Conservation (phyloP, 2,888 invertebrate species). For the Copidosoma aretas region DNA sequence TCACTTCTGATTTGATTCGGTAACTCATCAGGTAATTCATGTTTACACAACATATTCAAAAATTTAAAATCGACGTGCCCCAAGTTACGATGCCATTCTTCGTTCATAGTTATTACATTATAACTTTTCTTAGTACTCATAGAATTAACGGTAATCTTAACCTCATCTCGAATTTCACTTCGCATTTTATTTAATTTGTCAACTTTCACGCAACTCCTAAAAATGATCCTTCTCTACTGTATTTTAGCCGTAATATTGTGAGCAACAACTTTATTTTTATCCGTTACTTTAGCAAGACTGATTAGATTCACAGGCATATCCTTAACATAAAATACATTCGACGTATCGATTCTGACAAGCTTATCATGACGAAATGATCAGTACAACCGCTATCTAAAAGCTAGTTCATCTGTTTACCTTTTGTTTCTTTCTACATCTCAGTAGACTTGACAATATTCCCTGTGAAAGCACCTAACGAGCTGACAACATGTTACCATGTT, state of each 20-base stretch:
- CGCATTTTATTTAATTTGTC: neutral
- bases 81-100: slow-evolving; percentile 17
- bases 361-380: neutral
- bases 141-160: too few species aligned
- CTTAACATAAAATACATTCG: neutral
- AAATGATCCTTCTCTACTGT: slow-evolving; percentile 12
- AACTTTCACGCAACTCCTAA: slow-evolving; percentile 1
- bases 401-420: neutral
- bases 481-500: neutral
- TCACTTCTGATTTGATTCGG: slow-evolving; percentile 5
- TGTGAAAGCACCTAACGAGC: neutral
- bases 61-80: slow-evolving; percentile 21
- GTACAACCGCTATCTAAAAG: too few species aligned
- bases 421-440: neutral
- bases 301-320: neutral
- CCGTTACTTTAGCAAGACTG: neutral
- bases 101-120: slow-evolving; percentile 16
- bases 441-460: neutral
- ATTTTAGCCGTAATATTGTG: slow-evolving; percentile 21
- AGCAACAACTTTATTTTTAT: slow-evolving; percentile 12
- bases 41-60: slow-evolving; percentile 13
- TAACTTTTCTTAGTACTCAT: neutral
- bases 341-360: neutral
- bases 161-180: slow-evolving; percentile 1
- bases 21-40: slow-evolving; percentile 13